Evolutionary conservation across 2,888 invertebrate species (phyloP), one percentile per base, ranked within the genome.

Genomic region (Xanthorhoe spadicearia): DNA sequence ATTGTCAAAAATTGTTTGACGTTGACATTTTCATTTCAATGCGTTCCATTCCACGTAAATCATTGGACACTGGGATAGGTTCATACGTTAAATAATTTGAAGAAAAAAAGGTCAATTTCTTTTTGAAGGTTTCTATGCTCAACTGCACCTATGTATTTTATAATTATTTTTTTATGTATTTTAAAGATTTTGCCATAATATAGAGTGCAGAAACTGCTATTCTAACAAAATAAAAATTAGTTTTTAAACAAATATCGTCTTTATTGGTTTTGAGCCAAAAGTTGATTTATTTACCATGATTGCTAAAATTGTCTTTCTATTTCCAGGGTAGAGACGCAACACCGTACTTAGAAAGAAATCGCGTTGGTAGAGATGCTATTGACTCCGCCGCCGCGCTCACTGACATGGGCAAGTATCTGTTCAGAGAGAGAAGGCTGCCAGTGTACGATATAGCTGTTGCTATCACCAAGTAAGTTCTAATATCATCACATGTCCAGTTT

Each of bases 381-480:
- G 98, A 98, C 90, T 98, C 98, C 1, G 98, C 98, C 51, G 98
- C 98, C 52, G 98, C 98, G 69, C 94, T 98, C 74, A 98, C 98
- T 72, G 98, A 98, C 92, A 98, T 98, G 97, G 98, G 98, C 90
- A 98, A 98, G 95, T 98, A 98, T 94, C 94, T 98, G 85, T 98
- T 98, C 95, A 96, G 98, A 86, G 98, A 98, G 94, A 94, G 98
- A 87, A 94, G 98, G 84, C 95, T 98, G 86, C 98, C 98, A 59
- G 98, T 98, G 76, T 98, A 98, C 93, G 98, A 98, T 85, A 98
- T 98, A 77, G 98, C 98, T 66, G 98, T 98, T 71, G 98, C 98
- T 75, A 98, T 98, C 79, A 98, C 98, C 85, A 98, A 98, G 97
- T 98, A 95, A 97, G 97, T 88, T 60, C 5, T 19, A n/a, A 15